Evolutionary conservation across 2,113 vertebrate genomes (phyloP), one percentile per base, ranked within the genome.

Genomic region (Neogobius melanostomus): DNA sequence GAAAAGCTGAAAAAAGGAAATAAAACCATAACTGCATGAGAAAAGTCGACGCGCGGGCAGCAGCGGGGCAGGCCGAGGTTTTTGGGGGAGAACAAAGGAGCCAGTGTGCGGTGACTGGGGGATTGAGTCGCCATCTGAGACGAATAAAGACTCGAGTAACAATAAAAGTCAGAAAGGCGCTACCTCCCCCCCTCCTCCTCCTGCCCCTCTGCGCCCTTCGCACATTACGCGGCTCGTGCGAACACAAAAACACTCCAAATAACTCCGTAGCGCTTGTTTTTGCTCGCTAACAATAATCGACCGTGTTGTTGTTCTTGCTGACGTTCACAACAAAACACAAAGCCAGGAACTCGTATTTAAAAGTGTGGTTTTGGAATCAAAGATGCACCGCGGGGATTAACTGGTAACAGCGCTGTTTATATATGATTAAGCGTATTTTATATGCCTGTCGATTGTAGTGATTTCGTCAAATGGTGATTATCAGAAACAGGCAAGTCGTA

Each of bases 61-160:
- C 28, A 36, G 28, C 28, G 45, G 21, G 69, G n/a, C 52, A 63
- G 51, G 47, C 54, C n/a, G 57, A 63, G 59, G 3, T 36, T 36
- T 28, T 36, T 42, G 21, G 64, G 66, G 42, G 57, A 62, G 81
- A 89, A 91, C 87, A 91, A 91, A 90, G 85, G 77, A 85, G 83
- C 82, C 76, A 90, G 87, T 90, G 87, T 91, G 87, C 67, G 76
- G 79, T 65, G 80, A 76, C 80, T 81, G 64, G 83, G 75, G 84
- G 86, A 87, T 74, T 59, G 77, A 81, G 79, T 68, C 36, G 77
- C 88, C 90, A 89, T 89, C 87, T 91, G 88, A 90, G 86, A 89
- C 79, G 76, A 87, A 91, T 91, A 88, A 90, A 91, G 87, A 88
- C n/a, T 86, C 71, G 81, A 91, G 88, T 79, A 89, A 89, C 88